Conservation (phyloP, 2,888 invertebrate species). For the Odontomyia ornata region DNA sequence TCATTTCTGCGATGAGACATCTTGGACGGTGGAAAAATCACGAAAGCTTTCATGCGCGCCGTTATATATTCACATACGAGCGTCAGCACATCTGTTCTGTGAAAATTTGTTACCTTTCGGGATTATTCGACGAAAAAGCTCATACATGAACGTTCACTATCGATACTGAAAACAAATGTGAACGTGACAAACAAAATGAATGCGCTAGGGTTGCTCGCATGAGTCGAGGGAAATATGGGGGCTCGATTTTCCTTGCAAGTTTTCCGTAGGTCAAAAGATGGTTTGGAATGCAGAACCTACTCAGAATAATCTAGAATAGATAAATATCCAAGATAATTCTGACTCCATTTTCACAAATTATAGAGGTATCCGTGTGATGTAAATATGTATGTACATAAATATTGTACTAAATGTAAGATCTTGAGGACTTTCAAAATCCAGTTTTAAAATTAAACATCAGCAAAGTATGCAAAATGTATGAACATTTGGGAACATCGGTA, state of each 20-base stretch:
- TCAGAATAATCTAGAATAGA: too few relatives aligned
- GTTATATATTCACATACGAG: not conserved
- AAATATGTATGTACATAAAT: too few relatives aligned
- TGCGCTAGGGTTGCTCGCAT: not conserved
- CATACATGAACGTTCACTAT: conserved; percentile 3
- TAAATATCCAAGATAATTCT: too few relatives aligned
- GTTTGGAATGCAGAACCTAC: not conserved
- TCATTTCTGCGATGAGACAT: not conserved
- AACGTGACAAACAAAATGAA: conserved; percentile 11
- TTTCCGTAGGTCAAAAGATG: conserved; percentile 20
- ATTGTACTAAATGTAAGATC: too few relatives aligned
- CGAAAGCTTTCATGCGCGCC: conserved; percentile 6
- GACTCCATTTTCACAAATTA: too few relatives aligned
- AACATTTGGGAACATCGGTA: too few relatives aligned
- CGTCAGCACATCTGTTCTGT: not conserved
- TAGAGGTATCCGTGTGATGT: too few relatives aligned
- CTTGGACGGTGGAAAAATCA: not conserved
- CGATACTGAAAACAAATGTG: conserved; percentile 16
- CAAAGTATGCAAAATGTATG: too few relatives aligned
- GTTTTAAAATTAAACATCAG: too few relatives aligned
- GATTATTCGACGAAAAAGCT: conserved; percentile 29
- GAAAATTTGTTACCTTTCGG: conserved; percentile 31
- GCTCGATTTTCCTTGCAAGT: not conserved
- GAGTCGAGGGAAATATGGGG: not conserved
- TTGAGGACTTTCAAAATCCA: too few relatives aligned